Base-by-base conservation (phyloP, 1,140 invertebrate species). In the Microplitis mediator region DNA sequence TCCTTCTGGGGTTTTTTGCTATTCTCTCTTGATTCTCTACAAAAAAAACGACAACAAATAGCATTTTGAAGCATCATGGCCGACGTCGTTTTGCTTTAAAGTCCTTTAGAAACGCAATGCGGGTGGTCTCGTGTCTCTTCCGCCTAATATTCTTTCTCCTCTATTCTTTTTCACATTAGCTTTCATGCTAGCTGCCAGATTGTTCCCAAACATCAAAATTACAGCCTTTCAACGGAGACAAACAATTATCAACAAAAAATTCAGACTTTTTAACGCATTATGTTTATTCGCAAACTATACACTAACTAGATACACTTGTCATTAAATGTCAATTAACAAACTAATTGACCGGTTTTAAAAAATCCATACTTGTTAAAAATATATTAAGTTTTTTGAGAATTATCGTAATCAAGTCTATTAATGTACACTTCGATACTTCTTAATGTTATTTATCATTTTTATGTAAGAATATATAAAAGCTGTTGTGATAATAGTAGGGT, bases 131-230 rank as follows among this genome's bases (percentile, higher is more conserved):
- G n/a, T 56, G 52, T 14, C 52, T 23, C 16, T 56, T 35, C 36
- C 62, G 35, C 62, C 62, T 64, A 64, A 64, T 64, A 64, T 64
- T 64, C 62, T 64, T 23, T n/a, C 36, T 64, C 14, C 5, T 13
- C 62, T 35, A 64, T 64, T 64, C 62, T 64, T 64, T 64, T 64
- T 64, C 35, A 36, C 62, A 64, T 64, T 45, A 64, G 35, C 62
- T 64, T 35, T 13, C 62, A 64, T 64, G 35, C 62, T n/a, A 64
- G 62, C 62, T 64, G 62, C 62, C 62, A 64, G 62, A 36, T 64
- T 64, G 62, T 64, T 35, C 62, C 62, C 36, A 64, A 64, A 64
- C 62, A 64, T 64, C 62, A 64, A 13, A 32, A 64, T 64, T 34
- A 39, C 34, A 23, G 62, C 62, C 62, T 64, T 64, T 64, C 62